Conservation (phyloP, 2,797 vertebrate genomes). For the Aeoliscus strigatus region DNA sequence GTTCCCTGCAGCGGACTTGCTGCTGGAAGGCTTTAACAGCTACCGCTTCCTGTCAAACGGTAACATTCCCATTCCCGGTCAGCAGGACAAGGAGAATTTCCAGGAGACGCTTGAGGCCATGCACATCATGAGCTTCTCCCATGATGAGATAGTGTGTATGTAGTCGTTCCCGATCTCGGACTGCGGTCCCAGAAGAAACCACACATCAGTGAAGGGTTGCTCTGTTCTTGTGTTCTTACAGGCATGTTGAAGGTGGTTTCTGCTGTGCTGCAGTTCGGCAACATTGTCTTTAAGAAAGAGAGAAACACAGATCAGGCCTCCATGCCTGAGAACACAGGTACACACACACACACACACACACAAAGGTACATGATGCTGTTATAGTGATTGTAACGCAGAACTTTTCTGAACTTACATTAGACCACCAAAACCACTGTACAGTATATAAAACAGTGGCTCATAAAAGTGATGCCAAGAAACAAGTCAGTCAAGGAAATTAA, state of each 20-base stretch:
- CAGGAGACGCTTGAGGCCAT: slow-evolving; percentile 99
- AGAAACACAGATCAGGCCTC: slow-evolving; percentile 97
- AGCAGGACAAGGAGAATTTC: slow-evolving; percentile 98
- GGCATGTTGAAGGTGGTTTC: slow-evolving; percentile 97
- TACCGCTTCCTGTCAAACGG: slow-evolving; percentile 97
- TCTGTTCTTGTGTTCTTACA: too few relatives aligned
- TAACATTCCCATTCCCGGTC: slow-evolving; percentile 95
- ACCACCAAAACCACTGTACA: too few relatives aligned
- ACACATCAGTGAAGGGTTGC: slow-evolving; percentile 4
- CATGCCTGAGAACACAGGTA: slow-evolving; percentile 98
- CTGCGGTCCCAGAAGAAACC: not conserved
- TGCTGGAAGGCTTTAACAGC: slow-evolving; percentile 91
- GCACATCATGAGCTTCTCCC: slow-evolving; percentile 97
- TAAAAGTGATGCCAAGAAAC: too few relatives aligned
- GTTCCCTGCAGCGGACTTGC: slow-evolving; percentile 83
- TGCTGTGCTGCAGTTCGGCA: slow-evolving; percentile 93
- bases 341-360: not conserved
- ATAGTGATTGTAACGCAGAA: too few relatives aligned
- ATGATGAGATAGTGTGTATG: slow-evolving; percentile 92
- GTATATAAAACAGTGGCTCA: too few relatives aligned
- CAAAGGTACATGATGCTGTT: too few relatives aligned
- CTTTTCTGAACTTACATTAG: too few relatives aligned
- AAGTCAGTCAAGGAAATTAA: too few relatives aligned
- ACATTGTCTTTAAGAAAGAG: slow-evolving; percentile 96
- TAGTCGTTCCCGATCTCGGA: slow-evolving; percentile 13